phyloP scores from a whole-genome alignment of 1,140 invertebrate genomes.

The Drosophila nannoptera region DNA sequence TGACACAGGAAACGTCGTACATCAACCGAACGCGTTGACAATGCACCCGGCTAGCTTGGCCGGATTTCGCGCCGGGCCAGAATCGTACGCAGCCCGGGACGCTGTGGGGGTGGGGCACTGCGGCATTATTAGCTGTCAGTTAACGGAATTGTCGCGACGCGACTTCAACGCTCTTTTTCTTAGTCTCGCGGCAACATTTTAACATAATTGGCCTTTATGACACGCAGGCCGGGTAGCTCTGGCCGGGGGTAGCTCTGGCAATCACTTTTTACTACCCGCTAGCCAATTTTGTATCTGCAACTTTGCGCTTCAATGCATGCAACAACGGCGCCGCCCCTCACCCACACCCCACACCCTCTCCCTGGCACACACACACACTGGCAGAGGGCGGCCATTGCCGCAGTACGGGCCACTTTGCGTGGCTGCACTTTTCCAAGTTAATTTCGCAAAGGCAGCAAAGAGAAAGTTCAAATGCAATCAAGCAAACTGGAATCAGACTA shows the following conservation, averaged over 20 bases:
- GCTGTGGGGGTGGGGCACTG: conserved; percentile 33
- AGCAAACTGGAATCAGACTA: conserved; percentile 14
- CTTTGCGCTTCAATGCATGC: conserved; percentile 77
- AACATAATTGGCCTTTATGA: conserved; percentile 77
- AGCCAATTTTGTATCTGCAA: conserved; percentile 77
- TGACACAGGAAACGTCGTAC: conserved; percentile 72
- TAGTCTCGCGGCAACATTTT: conserved; percentile 61
- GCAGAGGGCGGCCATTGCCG: conserved; percentile 27
- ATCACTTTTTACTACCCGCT: conserved; percentile 72
- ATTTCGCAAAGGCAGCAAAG: conserved; percentile 53
- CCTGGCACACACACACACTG: conserved; percentile 9
- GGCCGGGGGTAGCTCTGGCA: conserved; percentile 30
- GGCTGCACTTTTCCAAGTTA: conserved; percentile 72
- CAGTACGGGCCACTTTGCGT: conserved; percentile 61
- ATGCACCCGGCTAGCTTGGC: conserved; percentile 43
- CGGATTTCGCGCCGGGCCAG: conserved; percentile 18
- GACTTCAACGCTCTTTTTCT: conserved; percentile 53
- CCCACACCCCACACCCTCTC: conserved; percentile 5
- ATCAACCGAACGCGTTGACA: conserved; percentile 77
- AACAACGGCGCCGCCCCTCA: conserved; percentile 43
- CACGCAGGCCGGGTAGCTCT: conserved; percentile 48
- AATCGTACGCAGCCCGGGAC: conserved; percentile 54
- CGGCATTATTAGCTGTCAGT: conserved; percentile 76
- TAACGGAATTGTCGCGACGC: conserved; percentile 71
- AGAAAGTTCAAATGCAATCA: conserved; percentile 28